Conservation (phyloP, 2,113 vertebrate genomes). For the Cisticola juncidis region DNA sequence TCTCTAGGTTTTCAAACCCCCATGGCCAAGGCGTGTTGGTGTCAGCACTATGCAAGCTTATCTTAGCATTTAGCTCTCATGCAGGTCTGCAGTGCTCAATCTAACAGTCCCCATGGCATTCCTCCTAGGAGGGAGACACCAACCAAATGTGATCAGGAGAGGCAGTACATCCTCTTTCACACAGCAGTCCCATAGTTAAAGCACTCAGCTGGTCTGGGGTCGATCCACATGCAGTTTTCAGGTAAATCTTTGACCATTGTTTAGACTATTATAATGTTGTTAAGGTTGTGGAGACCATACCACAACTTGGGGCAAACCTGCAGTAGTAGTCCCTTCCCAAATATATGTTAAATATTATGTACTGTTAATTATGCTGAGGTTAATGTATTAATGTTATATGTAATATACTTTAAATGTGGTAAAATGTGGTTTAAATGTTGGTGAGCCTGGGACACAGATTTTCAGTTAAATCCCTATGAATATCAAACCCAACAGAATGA, state of each 20-base stretch:
- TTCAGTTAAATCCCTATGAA: neutral
- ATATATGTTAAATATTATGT: neutral
- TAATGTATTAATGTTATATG: neutral
- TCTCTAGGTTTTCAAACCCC: neutral
- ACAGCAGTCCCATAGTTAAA: neutral
- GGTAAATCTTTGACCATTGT: neutral
- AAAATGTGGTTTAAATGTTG: too few relatives aligned
- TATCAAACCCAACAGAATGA: neutral
- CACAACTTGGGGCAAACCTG: neutral
- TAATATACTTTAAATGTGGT: neutral
- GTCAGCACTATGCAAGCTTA: neutral
- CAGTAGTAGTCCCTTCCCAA: neutral
- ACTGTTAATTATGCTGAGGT: neutral
- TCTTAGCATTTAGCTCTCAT: neutral
- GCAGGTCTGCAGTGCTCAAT: neutral
- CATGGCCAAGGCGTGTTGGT: neutral
- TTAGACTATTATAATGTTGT: neutral
- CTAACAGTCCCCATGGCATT: neutral
- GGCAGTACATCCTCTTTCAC: neutral
- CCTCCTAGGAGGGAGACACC: neutral
- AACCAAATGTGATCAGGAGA: neutral
- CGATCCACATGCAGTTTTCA: neutral
- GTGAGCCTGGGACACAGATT: neutral
- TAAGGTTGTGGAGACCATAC: neutral
- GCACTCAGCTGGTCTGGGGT: neutral